These are phyloP conservation scores for Agriopis aurantiaria DNA, from an alignment of 2,888 invertebrate genomes.

Conservation along the genomic window DNA sequence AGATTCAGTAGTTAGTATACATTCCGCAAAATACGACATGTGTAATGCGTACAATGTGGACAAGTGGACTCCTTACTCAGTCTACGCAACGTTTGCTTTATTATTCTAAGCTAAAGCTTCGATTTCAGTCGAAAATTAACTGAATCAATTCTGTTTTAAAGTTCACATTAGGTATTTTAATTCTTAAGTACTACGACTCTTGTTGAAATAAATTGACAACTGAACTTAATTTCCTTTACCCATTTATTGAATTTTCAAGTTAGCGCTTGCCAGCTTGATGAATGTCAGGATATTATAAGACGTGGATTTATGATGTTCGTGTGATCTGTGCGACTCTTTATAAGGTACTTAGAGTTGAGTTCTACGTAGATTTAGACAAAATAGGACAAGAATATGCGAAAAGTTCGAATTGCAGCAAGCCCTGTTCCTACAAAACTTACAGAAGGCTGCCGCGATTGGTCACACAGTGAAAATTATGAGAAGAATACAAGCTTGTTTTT, in stretches of 20 bases:
- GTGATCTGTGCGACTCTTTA: neutral
- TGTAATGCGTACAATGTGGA: no score
- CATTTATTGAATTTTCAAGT: slow-evolving; percentile 23
- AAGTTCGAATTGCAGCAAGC: no score
- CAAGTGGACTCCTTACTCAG: no score
- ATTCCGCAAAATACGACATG: no score
- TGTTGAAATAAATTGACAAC: slow-evolving; percentile 5
- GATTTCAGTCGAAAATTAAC: no score
- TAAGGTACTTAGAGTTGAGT: neutral
- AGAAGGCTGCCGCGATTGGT: no score
- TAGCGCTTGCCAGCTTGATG: slow-evolving; percentile 6
- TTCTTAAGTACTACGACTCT: neutral
- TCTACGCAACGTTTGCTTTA: no score
- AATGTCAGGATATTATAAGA: slow-evolving; percentile 19
- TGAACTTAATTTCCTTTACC: slow-evolving; percentile 21
- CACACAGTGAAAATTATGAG: no score
- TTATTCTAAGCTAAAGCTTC: no score
- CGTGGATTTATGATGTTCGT: slow-evolving; percentile 12
- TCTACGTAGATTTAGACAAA: neutral
- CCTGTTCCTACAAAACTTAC: no score
- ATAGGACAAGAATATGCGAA: neutral
- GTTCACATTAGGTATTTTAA: neutral
- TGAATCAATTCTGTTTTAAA: neutral
- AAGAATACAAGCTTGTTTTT: no score
- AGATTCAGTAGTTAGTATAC: no score